Evolutionary conservation across 2,113 vertebrate species (phyloP).

Genomic region (Campylorhamphus procurvoides): DNA sequence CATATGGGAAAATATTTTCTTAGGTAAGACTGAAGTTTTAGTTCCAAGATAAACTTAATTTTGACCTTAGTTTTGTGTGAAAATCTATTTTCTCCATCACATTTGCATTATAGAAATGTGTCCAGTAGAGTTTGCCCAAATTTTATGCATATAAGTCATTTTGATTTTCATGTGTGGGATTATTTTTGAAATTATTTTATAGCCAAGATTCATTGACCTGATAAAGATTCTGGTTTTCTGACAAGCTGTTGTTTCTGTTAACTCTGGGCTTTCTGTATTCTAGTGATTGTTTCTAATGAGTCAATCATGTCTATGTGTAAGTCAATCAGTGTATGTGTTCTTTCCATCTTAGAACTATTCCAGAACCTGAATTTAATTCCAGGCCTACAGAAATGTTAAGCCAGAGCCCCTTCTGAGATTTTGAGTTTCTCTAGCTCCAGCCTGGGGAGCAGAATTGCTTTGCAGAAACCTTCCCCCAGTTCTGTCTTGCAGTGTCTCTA

Average conservation of each 20-base stretch:
- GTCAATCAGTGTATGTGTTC: background rate
- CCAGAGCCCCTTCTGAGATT: background rate
- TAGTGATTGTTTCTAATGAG: background rate
- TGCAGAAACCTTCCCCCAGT: background rate
- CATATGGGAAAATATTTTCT: slow-evolving; percentile 53
- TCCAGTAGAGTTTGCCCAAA: background rate
- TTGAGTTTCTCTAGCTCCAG: background rate
- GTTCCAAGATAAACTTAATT: slow-evolving; percentile 34
- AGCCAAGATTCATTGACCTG: background rate
- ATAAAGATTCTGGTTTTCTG: background rate
- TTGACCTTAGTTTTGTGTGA: slow-evolving; percentile 17
- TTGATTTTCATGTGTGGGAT: background rate
- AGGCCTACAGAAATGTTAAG: background rate
- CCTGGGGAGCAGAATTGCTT: background rate
- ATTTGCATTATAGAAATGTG: background rate
- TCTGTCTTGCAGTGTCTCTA: background rate
- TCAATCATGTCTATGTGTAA: background rate
- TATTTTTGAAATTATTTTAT: background rate
- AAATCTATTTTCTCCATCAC: slow-evolving; percentile 11
- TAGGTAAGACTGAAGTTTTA: slow-evolving; percentile 29
- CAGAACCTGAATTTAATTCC: background rate
- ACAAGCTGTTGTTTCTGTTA: background rate
- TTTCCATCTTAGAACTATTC: background rate
- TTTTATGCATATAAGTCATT: background rate
- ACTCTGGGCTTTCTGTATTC: background rate